phyloP scores from a whole-genome alignment of 2,797 vertebrate genomes.

The Cyclura pinguis region DNA sequence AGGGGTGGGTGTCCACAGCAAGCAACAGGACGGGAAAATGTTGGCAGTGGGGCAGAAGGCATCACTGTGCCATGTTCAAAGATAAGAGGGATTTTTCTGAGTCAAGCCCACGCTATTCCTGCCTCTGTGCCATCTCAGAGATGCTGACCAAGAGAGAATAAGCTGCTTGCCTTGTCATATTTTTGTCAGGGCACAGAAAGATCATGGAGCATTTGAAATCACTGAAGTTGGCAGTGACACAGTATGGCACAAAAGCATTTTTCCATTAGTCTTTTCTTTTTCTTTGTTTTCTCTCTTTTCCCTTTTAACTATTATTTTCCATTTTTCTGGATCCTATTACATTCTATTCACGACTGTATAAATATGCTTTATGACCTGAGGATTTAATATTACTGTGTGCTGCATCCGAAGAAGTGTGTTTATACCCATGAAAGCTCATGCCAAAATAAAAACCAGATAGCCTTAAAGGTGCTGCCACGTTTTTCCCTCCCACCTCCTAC shows the following conservation, averaged over 20 bases:
- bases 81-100: slow-evolving; percentile 50
- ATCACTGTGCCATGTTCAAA: slow-evolving; percentile 32
- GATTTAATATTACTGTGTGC: too few species aligned
- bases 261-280: not conserved
- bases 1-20: fast-evolving
- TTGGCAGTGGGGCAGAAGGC: not conserved
- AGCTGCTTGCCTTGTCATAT: slow-evolving; percentile 39
- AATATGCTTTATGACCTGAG: too few species aligned
- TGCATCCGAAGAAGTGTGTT: too few species aligned
- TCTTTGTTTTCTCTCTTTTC: not conserved
- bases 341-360: too few species aligned
- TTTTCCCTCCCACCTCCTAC: too few species aligned
- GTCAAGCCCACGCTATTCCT: slow-evolving; percentile 23
- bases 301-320: too few species aligned
- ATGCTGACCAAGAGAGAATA: slow-evolving; percentile 33
- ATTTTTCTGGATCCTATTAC: too few species aligned
- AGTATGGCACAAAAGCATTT: not conserved
- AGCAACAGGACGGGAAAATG: too few species aligned
- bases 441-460: too few species aligned
- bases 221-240: not conserved
- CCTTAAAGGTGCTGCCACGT: too few species aligned
- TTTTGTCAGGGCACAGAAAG: slow-evolving; percentile 37
- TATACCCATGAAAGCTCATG: too few species aligned
- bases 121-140: slow-evolving; percentile 32
- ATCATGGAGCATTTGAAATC: not conserved